Percentiles rank a stretch among this genome's conserved stretches.
These are phyloP conservation scores for Pao palembangensis DNA, from an alignment of 2,113 vertebrate species.

Conservation along the genomic window DNA sequence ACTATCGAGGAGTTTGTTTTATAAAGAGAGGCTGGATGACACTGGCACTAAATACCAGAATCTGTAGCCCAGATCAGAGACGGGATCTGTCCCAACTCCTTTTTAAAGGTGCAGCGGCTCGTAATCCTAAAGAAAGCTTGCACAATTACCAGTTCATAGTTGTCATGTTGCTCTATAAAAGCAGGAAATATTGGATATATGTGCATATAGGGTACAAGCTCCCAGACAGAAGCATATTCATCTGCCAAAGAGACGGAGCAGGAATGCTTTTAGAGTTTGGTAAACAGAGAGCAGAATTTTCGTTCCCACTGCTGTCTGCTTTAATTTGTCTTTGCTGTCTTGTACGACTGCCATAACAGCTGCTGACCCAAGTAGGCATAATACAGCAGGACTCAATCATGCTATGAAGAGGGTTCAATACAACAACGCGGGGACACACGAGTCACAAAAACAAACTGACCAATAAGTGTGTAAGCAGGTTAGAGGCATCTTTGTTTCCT, in stretches of 20 bases:
- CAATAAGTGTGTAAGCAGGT: no score
- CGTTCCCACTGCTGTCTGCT: conserved; percentile 53
- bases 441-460: no score
- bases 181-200: not conserved
- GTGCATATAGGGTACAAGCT: not conserved
- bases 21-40: no score
- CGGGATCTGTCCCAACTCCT: no score
- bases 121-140: no score
- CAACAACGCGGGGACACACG: no score
- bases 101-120: no score
- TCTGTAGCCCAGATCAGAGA: no score
- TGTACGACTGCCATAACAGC: conserved; percentile 9
- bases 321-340: conserved; percentile 37
- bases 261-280: conserved; percentile 42
- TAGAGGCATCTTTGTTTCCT: no score
- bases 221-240: not conserved
- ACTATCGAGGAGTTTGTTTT: not conserved
- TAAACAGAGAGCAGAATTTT: conserved; percentile 29
- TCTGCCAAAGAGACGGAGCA: conserved; percentile 36
- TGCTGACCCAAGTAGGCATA: conserved; percentile 1
- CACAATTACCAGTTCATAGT: no score
- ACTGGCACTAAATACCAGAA: no score
- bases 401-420: not conserved
- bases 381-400: not conserved
- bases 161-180: no score